These are phyloP conservation scores for Buphagus erythrorhynchus DNA, from an alignment of 2,797 vertebrate genomes.

Conservation along the genomic window DNA sequence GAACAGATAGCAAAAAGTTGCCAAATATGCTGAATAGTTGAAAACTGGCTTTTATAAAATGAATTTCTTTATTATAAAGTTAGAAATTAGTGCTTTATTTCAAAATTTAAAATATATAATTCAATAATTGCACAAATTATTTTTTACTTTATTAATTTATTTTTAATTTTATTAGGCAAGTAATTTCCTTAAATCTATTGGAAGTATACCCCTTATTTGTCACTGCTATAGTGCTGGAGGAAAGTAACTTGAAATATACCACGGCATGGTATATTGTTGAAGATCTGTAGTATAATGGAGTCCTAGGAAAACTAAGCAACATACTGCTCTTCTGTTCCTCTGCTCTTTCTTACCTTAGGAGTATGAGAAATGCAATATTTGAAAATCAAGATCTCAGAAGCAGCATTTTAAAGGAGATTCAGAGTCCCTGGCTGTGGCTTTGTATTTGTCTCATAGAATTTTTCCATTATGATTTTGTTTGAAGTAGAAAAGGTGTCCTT, in stretches of 20 bases:
- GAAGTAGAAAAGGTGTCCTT: neutral
- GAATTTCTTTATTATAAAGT: neutral
- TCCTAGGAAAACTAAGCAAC: neutral
- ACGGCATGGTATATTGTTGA: neutral
- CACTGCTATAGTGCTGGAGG: neutral
- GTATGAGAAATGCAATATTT: neutral
- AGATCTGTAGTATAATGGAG: neutral
- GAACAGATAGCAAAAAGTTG: neutral
- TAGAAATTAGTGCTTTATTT: neutral
- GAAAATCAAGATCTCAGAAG: neutral
- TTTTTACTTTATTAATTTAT: neutral
- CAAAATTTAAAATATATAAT: neutral
- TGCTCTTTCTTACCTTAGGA: neutral
- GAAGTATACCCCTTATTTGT: neutral
- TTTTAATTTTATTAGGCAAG: neutral
- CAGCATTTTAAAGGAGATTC: neutral
- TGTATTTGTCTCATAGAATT: neutral
- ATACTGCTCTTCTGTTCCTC: fast-evolving
- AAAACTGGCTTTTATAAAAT: slow-evolving; percentile 5
- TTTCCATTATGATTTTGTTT: neutral
- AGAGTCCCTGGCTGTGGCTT: neutral
- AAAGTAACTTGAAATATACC: neutral
- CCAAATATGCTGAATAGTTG: slow-evolving; percentile 5
- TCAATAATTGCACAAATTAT: neutral
- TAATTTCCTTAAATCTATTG: neutral